Conservation (phyloP, 2,797 vertebrate species). For the Neosilurus hyrtlii region DNA sequence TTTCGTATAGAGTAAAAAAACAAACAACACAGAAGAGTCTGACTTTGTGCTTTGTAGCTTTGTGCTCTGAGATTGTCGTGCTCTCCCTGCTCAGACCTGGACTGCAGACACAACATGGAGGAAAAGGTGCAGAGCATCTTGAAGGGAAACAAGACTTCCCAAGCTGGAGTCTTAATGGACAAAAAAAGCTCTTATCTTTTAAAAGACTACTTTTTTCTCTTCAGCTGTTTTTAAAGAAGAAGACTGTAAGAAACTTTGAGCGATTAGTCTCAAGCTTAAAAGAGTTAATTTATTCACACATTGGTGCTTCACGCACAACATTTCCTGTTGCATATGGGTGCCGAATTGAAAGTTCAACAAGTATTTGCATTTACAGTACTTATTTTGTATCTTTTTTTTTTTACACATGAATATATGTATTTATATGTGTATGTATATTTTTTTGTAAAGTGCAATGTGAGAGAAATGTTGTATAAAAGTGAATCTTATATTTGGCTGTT, state of each 20-base stretch:
- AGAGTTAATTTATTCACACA: constrained; percentile 56
- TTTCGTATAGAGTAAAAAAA: constrained; percentile 77
- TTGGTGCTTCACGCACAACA: constrained; percentile 7
- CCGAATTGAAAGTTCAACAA: constrained; percentile 21
- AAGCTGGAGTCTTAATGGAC: constrained; percentile 20
- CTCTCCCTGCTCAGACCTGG: constrained; percentile 17
- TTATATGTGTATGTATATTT: constrained; percentile 74
- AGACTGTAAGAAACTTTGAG: constrained; percentile 39
- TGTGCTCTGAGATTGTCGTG: background rate
- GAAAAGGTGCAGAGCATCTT: constrained; percentile 25
- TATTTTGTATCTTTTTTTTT: constrained; percentile 45
- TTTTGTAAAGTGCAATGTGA: constrained; percentile 71
- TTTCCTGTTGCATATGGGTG: constrained; percentile 23
- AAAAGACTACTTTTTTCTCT: constrained; percentile 24
- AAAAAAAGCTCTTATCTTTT: constrained; percentile 28
- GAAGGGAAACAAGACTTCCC: constrained; percentile 43
- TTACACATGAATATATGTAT: constrained; percentile 58
- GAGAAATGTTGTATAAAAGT: constrained; percentile 43
- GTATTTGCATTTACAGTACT: constrained; percentile 50
- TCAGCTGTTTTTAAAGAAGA: constrained; percentile 19
- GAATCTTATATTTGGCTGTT: constrained; percentile 49
- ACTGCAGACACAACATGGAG: constrained; percentile 29
- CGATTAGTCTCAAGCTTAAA: constrained; percentile 19
- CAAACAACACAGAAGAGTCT: background rate
- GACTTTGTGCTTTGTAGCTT: background rate